These are phyloP conservation scores for Cepaea nemoralis DNA, from an alignment of 1,140 invertebrate genomes.

Conservation along the genomic window DNA sequence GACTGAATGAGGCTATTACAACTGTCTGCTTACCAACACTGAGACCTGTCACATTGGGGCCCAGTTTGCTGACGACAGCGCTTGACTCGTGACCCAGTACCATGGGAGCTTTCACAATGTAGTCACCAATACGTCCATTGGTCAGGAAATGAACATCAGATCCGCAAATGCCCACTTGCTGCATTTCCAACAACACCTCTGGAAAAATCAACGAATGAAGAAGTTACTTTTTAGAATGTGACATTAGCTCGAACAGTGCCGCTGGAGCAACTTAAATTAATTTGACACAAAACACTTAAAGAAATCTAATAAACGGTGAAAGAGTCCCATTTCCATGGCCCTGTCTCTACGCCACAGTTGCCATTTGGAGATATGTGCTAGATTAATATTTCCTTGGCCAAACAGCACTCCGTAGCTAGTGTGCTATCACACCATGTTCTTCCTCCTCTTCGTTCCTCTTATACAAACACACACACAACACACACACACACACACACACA, in stretches of 20 bases:
- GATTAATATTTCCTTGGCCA: too few relatives aligned
- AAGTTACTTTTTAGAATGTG: slow-evolving; percentile 77
- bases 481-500: too few relatives aligned
- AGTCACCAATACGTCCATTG: slow-evolving; percentile 80
- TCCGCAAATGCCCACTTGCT: slow-evolving; percentile 94
- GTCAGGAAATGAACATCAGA: slow-evolving; percentile 94
- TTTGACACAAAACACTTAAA: slow-evolving; percentile 55
- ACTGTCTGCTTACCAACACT: slow-evolving; percentile 68
- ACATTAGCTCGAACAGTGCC: too few relatives aligned
- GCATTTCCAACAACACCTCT: slow-evolving; percentile 91
- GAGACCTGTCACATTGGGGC: slow-evolving; percentile 64
- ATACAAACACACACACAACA: too few relatives aligned
- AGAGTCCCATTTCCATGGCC: too few relatives aligned
- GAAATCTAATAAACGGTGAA: slow-evolving; percentile 66
- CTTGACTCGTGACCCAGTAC: slow-evolving; percentile 69
- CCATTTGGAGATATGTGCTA: too few relatives aligned
- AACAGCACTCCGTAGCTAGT: too few relatives aligned
- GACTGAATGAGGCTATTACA: too few relatives aligned
- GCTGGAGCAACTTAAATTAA: slow-evolving; percentile 77
- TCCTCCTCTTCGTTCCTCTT: too few relatives aligned
- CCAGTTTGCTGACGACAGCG: slow-evolving; percentile 72
- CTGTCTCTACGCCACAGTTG: too few relatives aligned
- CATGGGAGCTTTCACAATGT: slow-evolving; percentile 68
- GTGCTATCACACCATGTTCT: too few relatives aligned
- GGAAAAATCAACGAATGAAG: not conserved